Evolutionary conservation across 2,113 vertebrate genomes (phyloP).

Genomic region (Calyptomena viridis): DNA sequence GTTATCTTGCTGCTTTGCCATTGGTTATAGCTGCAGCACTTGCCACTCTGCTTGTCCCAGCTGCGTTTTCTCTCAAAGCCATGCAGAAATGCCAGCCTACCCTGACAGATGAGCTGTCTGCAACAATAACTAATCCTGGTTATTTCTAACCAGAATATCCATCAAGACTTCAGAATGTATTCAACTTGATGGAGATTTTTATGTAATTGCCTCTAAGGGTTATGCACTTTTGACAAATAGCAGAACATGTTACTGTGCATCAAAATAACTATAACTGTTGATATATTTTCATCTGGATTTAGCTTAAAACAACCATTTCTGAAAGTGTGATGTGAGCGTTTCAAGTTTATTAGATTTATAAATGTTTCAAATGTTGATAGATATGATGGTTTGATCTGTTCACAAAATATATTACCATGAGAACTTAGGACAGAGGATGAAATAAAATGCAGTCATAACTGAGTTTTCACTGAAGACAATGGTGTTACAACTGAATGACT

Average conservation of each 20-base stretch:
- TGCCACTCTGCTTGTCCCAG: no score
- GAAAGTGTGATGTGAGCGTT: slow-evolving; percentile 28
- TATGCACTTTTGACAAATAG: neutral
- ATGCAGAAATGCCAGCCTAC: no score
- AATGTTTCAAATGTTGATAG: neutral
- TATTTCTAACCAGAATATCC: neutral
- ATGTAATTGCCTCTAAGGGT: neutral
- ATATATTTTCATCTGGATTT: slow-evolving; percentile 52
- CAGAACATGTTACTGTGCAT: neutral
- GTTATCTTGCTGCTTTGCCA: no score
- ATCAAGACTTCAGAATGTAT: slow-evolving; percentile 16
- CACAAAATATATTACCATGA: neutral
- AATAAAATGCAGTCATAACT: slow-evolving; percentile 5
- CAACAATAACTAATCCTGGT: neutral
- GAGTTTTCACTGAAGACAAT: slow-evolving; percentile 11
- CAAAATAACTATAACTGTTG: neutral
- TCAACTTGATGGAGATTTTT: neutral
- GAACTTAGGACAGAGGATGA: neutral
- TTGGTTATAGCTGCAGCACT: no score
- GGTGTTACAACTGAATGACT: neutral
- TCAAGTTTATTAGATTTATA: slow-evolving; percentile 8
- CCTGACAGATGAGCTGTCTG: no score
- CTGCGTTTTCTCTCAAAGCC: no score
- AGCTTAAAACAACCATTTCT: slow-evolving; percentile 55
- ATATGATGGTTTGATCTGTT: neutral